Evolutionary conservation across 2,888 invertebrate genomes (phyloP).

Genomic region (Lordiphosa andalusiaca): DNA sequence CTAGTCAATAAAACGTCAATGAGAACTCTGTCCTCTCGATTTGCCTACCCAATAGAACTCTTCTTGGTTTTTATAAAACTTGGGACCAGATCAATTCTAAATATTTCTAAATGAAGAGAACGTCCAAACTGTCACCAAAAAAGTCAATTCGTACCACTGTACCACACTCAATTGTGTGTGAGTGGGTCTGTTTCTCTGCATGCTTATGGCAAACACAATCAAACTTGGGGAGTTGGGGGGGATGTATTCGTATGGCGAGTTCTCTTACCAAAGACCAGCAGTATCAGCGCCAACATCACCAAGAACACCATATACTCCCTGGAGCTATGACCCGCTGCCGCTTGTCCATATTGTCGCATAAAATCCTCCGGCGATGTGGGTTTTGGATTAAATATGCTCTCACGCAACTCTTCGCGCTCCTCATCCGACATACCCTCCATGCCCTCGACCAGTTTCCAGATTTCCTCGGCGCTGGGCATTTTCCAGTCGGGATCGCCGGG

Average conservation of each 20-base stretch:
- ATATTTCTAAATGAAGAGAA: too few relatives aligned
- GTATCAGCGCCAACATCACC: slow-evolving; percentile 78
- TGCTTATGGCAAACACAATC: slow-evolving; percentile 1
- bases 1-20: too few relatives aligned
- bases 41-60: too few relatives aligned
- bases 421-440: slow-evolving; percentile 83
- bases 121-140: too few relatives aligned
- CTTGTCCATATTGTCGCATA: slow-evolving; percentile 50
- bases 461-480: slow-evolving; percentile 82
- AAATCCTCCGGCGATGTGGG: slow-evolving; percentile 77
- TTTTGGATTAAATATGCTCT: slow-evolving; percentile 81
- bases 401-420: slow-evolving; percentile 83
- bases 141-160: too few relatives aligned
- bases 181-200: neutral
- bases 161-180: neutral
- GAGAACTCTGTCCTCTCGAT: too few relatives aligned
- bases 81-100: too few relatives aligned
- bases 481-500: slow-evolving; percentile 74
- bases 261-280: slow-evolving; percentile 80
- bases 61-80: too few relatives aligned
- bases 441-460: slow-evolving; percentile 83
- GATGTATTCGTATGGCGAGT: neutral
- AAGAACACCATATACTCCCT: slow-evolving; percentile 77
- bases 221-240: neutral
- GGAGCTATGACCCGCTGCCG: slow-evolving; percentile 51